Evolutionary conservation across 23 tunicate genomes (phyloP), one percentile per base, ranked within the genome.

Genomic region (Trididemnum miniatum): DNA sequence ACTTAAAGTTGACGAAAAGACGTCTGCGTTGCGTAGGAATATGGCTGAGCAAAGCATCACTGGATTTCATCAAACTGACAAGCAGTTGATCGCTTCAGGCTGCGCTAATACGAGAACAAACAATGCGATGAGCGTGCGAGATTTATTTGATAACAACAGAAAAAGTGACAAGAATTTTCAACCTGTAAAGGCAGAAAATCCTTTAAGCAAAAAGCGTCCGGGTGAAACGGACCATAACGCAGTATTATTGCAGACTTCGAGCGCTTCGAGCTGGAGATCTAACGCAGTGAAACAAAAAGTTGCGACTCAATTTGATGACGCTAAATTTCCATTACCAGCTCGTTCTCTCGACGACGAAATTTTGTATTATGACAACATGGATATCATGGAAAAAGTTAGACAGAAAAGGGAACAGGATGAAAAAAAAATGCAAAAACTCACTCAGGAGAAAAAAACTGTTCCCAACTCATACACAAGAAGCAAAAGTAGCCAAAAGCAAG

Each of bases 361-460:
- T 62, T 36, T 90, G 31, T 90, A 90, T 62, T 90, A 90, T 39
- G 95, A 90, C 59, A 90, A 90, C 80, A 85, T 90, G 95, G 95
- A 90, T 37, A 90, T 90, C 27, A 84, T 79, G 89, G 95, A 90
- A 63, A 85, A 90, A 82, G 83, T 82, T 2, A 44, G 78, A 28
- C 86, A 82, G 51, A 82, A 82, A 64, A 73, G 81, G 22, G 84
- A 84, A 33, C 89, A 85, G 71, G 81, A 90, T 26, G 84, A 76
- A 38, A 31, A 4, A 27, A 1, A 24, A 37, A 2, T 38, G 31
- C 27, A 39, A 20, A 39, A 38, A 3, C 28, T 37, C 2, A 2
- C 9, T 39, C 5, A 38, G 25, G 59, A 37, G 5, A 9, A 40
- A 38, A 12, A 39, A 20, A 73, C 37, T 7, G 2, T 37, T 38